These are phyloP conservation scores for Seira musarum DNA, from an alignment of 2,888 invertebrate genomes.

Conservation along the genomic window DNA sequence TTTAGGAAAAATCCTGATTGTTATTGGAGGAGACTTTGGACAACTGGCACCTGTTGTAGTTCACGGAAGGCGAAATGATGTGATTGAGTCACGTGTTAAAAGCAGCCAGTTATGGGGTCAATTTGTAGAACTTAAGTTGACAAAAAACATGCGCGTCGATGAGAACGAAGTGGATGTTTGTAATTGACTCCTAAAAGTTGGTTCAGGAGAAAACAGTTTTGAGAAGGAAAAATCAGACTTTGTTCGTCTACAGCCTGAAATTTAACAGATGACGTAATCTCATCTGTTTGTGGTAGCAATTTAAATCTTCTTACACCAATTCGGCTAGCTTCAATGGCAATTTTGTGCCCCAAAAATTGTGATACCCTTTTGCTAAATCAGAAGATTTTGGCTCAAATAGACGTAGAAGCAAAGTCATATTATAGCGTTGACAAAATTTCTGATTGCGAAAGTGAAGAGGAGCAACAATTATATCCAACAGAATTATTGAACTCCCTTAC, in stretches of 20 bases:
- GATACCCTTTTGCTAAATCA: slow-evolving; percentile 41
- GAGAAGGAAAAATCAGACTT: slow-evolving; percentile 17
- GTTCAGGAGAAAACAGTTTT: slow-evolving; percentile 26
- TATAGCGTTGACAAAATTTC: slow-evolving; percentile 60
- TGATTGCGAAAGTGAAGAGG: slow-evolving; percentile 22
- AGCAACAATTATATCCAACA: slow-evolving; percentile 40
- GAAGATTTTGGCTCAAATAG: slow-evolving; percentile 24
- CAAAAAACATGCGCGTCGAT: slow-evolving; percentile 48
- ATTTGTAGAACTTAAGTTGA: slow-evolving; percentile 41
- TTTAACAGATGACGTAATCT: slow-evolving; percentile 26
- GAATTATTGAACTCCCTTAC: slow-evolving; percentile 67
- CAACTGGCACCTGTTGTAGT: slow-evolving; percentile 60
- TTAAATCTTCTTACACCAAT: background rate
- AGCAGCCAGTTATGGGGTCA: slow-evolving; percentile 29
- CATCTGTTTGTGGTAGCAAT: slow-evolving; percentile 36
- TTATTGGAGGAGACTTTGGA: slow-evolving; percentile 65
- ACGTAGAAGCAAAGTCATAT: slow-evolving; percentile 27
- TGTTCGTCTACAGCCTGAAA: background rate
- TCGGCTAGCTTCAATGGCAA: slow-evolving; percentile 24
- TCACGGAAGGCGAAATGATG: slow-evolving; percentile 41
- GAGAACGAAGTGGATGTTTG: slow-evolving; percentile 28
- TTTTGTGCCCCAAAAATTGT: slow-evolving; percentile 53
- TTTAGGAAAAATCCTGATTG: slow-evolving; percentile 61
- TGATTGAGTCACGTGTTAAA: slow-evolving; percentile 57
- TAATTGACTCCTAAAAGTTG: slow-evolving; percentile 57